Conservation (phyloP, 2,888 invertebrate species). For the Conomelus anceps region DNA sequence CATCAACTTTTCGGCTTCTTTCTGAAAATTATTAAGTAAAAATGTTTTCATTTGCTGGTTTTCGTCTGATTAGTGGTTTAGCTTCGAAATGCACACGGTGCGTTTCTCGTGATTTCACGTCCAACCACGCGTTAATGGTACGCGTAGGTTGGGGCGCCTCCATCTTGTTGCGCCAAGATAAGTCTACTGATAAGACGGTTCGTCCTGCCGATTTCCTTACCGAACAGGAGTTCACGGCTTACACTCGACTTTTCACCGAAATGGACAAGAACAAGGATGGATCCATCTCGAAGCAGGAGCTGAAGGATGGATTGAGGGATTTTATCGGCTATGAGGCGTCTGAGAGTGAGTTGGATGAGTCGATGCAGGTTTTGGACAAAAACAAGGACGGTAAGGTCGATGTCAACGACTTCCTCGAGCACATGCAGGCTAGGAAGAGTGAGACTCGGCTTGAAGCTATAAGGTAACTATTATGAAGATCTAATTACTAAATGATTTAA, state of each 20-base stretch:
- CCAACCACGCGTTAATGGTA: background rate
- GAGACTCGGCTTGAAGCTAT: constrained; percentile 16
- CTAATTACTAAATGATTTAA: too few relatives aligned
- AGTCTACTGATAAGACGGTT: background rate
- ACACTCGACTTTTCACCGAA: constrained; percentile 16
- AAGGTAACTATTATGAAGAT: background rate
- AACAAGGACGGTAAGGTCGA: constrained; percentile 17
- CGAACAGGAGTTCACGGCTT: constrained; percentile 5
- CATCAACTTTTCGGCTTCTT: background rate
- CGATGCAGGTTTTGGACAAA: constrained; percentile 17
- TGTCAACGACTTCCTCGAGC: constrained; percentile 15
- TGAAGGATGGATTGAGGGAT: constrained; percentile 20
- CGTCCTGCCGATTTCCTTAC: constrained; percentile 10
- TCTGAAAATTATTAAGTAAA: background rate
- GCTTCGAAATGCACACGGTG: background rate
- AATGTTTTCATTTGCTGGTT: background rate
- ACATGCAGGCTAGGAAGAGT: constrained; percentile 18
- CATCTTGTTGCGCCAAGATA: background rate
- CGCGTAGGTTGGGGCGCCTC: background rate
- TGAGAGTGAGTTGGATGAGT: constrained; percentile 17
- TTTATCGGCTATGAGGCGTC: constrained; percentile 17
- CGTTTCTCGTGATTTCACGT: background rate
- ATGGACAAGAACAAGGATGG: constrained; percentile 26
- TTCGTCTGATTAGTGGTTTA: background rate
- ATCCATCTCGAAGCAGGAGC: constrained; percentile 20